Evolutionary conservation across 2,113 vertebrate genomes (phyloP).

Genomic region (Tauraco erythrolophus): DNA sequence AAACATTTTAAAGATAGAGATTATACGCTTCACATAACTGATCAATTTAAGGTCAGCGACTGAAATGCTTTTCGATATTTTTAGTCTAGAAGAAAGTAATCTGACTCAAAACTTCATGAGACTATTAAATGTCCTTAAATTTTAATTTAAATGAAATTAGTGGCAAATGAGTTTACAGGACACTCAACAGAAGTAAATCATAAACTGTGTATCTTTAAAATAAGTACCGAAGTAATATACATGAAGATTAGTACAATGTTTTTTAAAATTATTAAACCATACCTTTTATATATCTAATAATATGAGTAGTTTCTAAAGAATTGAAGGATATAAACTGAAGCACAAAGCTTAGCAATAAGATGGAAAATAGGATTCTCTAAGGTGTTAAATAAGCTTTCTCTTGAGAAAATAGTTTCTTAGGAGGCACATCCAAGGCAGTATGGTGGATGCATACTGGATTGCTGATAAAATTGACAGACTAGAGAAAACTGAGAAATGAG

Average conservation of each 20-base stretch:
- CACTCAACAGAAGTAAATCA: not conserved
- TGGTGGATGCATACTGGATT: not conserved
- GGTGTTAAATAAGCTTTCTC: not conserved
- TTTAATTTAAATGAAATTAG: not conserved
- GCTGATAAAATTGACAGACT: not conserved
- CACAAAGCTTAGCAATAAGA: not conserved
- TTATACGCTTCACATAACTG: fast-evolving
- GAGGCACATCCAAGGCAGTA: not conserved
- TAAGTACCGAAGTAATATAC: not conserved
- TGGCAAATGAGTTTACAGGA: not conserved
- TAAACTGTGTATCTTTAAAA: not conserved
- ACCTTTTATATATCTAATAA: not conserved
- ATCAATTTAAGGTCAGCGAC: not conserved
- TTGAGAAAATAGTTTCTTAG: not conserved
- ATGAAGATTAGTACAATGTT: not conserved
- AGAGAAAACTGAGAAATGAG: not conserved
- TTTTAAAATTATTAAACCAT: not conserved
- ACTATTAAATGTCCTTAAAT: not conserved
- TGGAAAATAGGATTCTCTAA: not conserved
- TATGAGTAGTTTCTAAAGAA: not conserved
- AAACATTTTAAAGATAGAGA: not conserved
- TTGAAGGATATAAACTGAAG: not conserved
- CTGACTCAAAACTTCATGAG: not conserved
- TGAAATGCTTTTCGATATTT: not conserved
- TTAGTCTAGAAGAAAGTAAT: not conserved